A percentile compares a stretch with the other conserved stretches of the same genome.
These are phyloP conservation scores for Myiothlypis chrysogaster DNA, from an alignment of 2,797 vertebrate genomes.

Conservation along the genomic window DNA sequence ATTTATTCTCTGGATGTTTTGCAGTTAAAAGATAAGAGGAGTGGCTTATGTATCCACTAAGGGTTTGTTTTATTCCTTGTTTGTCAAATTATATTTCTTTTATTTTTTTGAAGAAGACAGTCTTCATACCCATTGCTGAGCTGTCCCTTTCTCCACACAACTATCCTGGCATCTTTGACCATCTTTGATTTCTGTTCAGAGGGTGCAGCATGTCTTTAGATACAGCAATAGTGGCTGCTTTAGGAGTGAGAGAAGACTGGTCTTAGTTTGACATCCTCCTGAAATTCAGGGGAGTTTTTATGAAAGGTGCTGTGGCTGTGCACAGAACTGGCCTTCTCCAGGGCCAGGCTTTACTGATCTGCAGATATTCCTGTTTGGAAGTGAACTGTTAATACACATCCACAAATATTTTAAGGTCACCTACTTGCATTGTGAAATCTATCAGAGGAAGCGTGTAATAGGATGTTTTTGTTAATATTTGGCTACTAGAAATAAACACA, in stretches of 20 bases:
- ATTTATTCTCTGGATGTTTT: not conserved
- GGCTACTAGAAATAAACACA: constrained; percentile 52
- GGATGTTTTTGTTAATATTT: constrained; percentile 61
- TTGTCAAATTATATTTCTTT: not conserved
- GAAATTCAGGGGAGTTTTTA: not conserved
- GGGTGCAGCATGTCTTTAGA: not conserved
- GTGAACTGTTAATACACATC: not conserved
- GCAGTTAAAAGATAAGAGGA: not conserved
- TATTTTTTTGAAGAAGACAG: not conserved
- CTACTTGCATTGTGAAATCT: constrained; percentile 5
- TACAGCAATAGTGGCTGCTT: not conserved
- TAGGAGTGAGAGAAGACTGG: not conserved
- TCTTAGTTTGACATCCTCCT: not conserved
- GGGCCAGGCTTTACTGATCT: constrained; percentile 21
- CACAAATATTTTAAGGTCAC: constrained; percentile 53
- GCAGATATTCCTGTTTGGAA: not conserved
- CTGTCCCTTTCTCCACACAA: not conserved
- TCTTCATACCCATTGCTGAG: not conserved
- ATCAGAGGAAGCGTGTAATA: constrained; percentile 23
- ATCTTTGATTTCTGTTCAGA: not conserved
- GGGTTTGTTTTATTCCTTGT: not conserved
- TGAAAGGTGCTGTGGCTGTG: not conserved
- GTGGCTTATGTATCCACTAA: not conserved
- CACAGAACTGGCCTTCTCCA: constrained; percentile 43
- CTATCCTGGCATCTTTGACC: not conserved